A percentile compares a stretch with the other conserved stretches of the same genome.
Conservation (phyloP, 2,113 vertebrate genomes). For the Naja naja region DNA sequence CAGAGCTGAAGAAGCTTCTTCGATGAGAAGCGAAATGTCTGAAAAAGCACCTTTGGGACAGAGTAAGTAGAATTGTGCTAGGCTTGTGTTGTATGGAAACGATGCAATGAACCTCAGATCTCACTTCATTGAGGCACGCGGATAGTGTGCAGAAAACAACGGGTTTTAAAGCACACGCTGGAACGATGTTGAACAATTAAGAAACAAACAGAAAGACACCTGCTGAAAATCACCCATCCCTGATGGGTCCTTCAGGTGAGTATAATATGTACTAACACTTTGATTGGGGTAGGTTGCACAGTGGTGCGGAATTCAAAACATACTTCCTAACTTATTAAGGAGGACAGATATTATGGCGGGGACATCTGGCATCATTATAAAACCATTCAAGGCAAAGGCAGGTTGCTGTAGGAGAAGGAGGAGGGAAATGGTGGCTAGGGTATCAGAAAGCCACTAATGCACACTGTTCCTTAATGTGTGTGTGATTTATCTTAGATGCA, state of each 20-base stretch:
- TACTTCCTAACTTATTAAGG: neutral
- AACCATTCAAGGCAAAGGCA: neutral
- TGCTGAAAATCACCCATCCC: neutral
- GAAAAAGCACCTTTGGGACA: too few relatives aligned
- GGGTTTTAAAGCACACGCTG: neutral
- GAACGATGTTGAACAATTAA: neutral
- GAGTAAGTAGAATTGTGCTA: too few relatives aligned
- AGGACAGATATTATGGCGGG: neutral
- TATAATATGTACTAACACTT: neutral
- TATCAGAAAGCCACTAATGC: neutral
- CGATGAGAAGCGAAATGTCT: too few relatives aligned
- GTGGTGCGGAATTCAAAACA: neutral
- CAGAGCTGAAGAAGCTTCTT: too few relatives aligned
- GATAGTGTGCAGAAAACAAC: neutral
- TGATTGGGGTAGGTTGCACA: neutral
- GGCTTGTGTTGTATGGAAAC: neutral
- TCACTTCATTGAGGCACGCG: neutral
- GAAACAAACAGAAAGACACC: neutral
- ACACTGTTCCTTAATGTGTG: neutral
- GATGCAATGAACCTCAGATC: neutral
- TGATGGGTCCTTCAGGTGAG: neutral
- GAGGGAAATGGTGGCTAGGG: neutral
- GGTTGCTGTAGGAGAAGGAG: neutral
- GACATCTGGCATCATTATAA: conserved; percentile 5
- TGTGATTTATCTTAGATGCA: neutral